These are phyloP conservation scores for Campoletis raptor DNA, from an alignment of 2,888 invertebrate genomes.

Conservation along the genomic window DNA sequence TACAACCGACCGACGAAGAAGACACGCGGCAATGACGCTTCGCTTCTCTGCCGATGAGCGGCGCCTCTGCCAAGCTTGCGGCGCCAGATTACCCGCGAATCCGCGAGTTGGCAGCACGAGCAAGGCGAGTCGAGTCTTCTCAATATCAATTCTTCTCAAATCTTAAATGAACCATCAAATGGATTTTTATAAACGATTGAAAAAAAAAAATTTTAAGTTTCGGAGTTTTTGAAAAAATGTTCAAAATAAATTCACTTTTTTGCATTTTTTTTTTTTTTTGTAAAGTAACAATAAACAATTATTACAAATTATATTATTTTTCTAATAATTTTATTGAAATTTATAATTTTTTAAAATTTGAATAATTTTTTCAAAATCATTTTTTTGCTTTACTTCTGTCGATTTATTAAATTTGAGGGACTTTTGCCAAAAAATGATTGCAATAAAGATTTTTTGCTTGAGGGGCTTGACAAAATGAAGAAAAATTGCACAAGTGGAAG, in stretches of 20 bases:
- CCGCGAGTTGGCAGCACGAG: slow-evolving; percentile 83
- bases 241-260: no score
- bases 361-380: no score
- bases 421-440: no score
- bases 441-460: neutral
- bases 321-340: no score
- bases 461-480: neutral
- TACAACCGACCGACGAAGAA: slow-evolving; percentile 21
- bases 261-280: no score
- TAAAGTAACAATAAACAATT: no score
- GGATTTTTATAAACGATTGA: neutral
- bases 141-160: slow-evolving; percentile 56
- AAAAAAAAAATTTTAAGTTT: neutral
- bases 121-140: slow-evolving; percentile 74
- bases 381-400: neutral
- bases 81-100: slow-evolving; percentile 62
- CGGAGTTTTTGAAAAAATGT: no score
- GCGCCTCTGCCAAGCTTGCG: slow-evolving; percentile 68
- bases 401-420: no score
- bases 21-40: slow-evolving; percentile 60
- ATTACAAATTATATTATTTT: no score
- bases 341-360: no score
- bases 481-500: neutral
- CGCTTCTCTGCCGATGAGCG: slow-evolving; percentile 62
- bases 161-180: slow-evolving; percentile 32